Percentiles rank a stretch among this genome's conserved stretches.
Conservation (phyloP, 2,888 invertebrate species). For the Fissipunctia ypsillon region DNA sequence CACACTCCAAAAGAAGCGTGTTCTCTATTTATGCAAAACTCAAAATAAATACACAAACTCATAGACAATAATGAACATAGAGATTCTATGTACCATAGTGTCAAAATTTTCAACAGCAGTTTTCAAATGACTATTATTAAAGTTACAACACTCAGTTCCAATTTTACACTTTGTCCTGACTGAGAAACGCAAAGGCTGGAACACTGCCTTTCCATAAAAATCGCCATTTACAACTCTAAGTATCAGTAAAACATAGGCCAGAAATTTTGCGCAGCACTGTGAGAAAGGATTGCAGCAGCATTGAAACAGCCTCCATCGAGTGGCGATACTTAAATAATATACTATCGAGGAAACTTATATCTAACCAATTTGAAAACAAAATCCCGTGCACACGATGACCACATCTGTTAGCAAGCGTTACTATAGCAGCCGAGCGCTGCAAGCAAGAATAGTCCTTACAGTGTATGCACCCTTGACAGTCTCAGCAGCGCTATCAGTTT, state of each 20-base stretch:
- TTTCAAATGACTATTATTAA: neutral
- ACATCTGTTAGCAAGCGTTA: too few relatives aligned
- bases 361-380: too few relatives aligned
- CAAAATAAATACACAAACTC: constrained; percentile 57
- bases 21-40: constrained; percentile 29
- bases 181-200: constrained; percentile 2
- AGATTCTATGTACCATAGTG: constrained; percentile 31
- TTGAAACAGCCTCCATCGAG: neutral
- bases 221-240: neutral
- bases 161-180: neutral
- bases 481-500: neutral
- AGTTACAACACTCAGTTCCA: constrained; percentile 2
- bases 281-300: too few relatives aligned
- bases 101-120: constrained; percentile 12
- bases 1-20: constrained; percentile 50
- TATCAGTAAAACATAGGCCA: neutral
- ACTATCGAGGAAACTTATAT: too few relatives aligned
- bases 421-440: too few relatives aligned
- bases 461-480: neutral
- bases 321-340: neutral
- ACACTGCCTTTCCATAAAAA: neutral
- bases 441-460: too few relatives aligned
- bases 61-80: constrained; percentile 28
- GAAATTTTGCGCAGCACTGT: neutral
- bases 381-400: too few relatives aligned